Conservation (phyloP, 1,140 invertebrate genomes). For the Lucilia sericata region DNA sequence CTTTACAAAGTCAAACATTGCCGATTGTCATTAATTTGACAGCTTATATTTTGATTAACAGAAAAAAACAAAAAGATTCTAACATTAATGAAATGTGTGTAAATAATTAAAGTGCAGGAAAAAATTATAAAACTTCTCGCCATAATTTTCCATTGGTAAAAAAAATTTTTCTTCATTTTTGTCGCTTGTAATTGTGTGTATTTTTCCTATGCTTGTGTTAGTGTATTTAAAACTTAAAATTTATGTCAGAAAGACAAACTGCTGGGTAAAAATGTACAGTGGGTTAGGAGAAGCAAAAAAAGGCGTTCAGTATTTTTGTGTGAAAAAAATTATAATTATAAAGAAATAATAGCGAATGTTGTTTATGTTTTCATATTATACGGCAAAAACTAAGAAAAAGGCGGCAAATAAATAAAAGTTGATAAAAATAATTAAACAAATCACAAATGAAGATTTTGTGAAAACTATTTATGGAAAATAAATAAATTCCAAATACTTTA, state of each 20-base stretch:
- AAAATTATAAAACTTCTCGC: background rate
- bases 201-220: constrained; percentile 25
- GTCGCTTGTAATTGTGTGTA: constrained; percentile 27
- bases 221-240: constrained; percentile 44
- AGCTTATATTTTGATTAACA: background rate
- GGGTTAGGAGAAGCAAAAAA: background rate
- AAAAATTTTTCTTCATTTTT: background rate
- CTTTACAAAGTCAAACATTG: constrained; percentile 38
- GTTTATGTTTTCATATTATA: too few relatives aligned
- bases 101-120: constrained; percentile 27
- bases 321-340: background rate
- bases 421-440: too few relatives aligned
- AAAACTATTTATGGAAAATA: too few relatives aligned
- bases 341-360: too few relatives aligned
- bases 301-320: background rate
- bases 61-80: background rate
- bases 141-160: constrained; percentile 32
- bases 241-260: constrained; percentile 38
- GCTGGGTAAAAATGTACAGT: constrained; percentile 33
- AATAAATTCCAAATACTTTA: too few relatives aligned
- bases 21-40: constrained; percentile 31
- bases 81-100: constrained; percentile 15
- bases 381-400: too few relatives aligned
- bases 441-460: too few relatives aligned
- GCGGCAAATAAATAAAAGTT: too few relatives aligned